phyloP scores from a whole-genome alignment of 2,888 invertebrate genomes.

The Brachyptera risi region DNA sequence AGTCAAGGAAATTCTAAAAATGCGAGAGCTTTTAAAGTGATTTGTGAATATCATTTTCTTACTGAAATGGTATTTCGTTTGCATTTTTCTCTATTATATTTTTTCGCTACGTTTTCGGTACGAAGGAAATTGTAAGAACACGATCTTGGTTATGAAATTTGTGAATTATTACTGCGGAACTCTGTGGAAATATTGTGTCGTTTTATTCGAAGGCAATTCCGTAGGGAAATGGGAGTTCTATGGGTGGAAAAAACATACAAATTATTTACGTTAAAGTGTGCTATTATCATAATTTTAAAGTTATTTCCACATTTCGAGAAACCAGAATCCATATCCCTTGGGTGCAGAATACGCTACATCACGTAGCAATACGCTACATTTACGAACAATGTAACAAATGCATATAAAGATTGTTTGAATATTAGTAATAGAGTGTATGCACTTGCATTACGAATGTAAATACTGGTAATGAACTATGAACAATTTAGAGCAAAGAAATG shows the following conservation, averaged over 20 bases:
- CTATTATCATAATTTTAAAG: slow-evolving; percentile 19
- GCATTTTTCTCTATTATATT: slow-evolving; percentile 21
- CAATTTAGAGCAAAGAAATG: too few species aligned
- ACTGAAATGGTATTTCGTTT: slow-evolving; percentile 21
- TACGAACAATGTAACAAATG: too few species aligned
- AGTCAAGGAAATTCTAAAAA: slow-evolving; percentile 10
- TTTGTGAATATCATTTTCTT: slow-evolving; percentile 20
- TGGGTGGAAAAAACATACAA: slow-evolving; percentile 21
- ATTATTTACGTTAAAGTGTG: slow-evolving; percentile 18
- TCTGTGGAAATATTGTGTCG: slow-evolving; percentile 19
- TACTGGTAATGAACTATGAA: too few species aligned
- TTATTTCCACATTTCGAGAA: slow-evolving; percentile 10
- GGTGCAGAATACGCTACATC: too few species aligned
- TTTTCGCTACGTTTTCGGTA: slow-evolving; percentile 15
- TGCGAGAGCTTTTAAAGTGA: slow-evolving; percentile 9
- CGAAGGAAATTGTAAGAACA: slow-evolving; percentile 12
- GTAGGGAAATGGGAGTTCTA: slow-evolving; percentile 9
- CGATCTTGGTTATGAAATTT: slow-evolving; percentile 22
- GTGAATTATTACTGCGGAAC: slow-evolving; percentile 20
- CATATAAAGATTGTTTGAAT: too few species aligned
- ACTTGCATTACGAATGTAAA: too few species aligned
- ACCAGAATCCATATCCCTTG: too few species aligned
- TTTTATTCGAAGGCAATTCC: slow-evolving; percentile 14
- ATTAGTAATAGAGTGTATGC: too few species aligned
- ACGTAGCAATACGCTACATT: too few species aligned